These are phyloP conservation scores for Chelmon rostratus DNA, from an alignment of 2,797 vertebrate genomes.

Conservation along the genomic window DNA sequence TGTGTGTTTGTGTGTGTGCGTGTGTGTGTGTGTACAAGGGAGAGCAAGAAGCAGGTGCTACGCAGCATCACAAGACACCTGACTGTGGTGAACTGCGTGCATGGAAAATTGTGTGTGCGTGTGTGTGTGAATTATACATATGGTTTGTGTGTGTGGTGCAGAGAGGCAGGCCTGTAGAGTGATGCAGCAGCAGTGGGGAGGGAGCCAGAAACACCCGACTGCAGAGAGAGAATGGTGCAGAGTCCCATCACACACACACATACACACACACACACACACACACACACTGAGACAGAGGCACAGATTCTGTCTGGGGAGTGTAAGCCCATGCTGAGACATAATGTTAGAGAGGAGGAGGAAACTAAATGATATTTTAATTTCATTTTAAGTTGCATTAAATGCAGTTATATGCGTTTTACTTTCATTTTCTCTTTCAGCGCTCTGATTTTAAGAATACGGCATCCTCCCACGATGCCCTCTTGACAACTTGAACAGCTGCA, in stretches of 20 bases:
- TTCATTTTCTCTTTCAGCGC: conserved; percentile 1
- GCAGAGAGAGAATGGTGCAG: conserved; percentile 85
- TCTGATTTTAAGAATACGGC: background rate
- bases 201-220: conserved; percentile 84
- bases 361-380: conserved; percentile 33
- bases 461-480: background rate
- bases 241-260: conserved; percentile 65
- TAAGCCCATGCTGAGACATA: conserved; percentile 47
- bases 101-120: conserved; percentile 28
- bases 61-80: conserved; percentile 48
- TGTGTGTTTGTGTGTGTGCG: background rate
- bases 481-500: background rate
- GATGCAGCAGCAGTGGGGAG: conserved; percentile 85
- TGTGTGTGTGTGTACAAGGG: conserved; percentile 1
- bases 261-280: conserved; percentile 35
- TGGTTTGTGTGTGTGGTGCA: conserved; percentile 68
- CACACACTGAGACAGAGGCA: conserved; percentile 49
- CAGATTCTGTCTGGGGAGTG: conserved; percentile 65
- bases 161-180: conserved; percentile 81
- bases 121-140: conserved; percentile 64
- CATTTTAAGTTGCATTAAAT: conserved; percentile 27
- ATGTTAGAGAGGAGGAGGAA: conserved; percentile 34
- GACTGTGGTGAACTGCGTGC: conserved; percentile 25
- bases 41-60: conserved; percentile 32
- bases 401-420: conserved; percentile 14